Base-by-base conservation (phyloP, 2,797 vertebrate species). In the Anguilla marmorata region DNA sequence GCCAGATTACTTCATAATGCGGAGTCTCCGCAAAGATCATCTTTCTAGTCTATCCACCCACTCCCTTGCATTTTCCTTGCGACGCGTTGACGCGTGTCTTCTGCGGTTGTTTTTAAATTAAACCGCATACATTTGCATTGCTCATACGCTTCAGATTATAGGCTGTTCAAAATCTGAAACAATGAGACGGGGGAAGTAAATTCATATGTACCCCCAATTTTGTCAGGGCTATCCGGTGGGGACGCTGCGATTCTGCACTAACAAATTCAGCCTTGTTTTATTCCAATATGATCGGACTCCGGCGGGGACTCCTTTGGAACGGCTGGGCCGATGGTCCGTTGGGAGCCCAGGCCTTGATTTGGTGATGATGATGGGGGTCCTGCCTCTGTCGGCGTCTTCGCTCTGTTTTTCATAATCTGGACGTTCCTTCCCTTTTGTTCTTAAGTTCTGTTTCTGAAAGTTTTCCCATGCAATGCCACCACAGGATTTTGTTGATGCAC, bases 1-100 rank as follows among this genome's bases (percentile, higher is more conserved):
- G 21, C 79, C 79, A 82, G 89, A 91, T 92, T 91, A 91, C 90
- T 92, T 92, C 93, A 94, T 91, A 90, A 90, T 93, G 89, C 87
- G 66, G 89, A 86, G 86, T 41, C 74, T 87, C 91, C 90, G 89
- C 66, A 50, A 90, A 90, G 91, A 92, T 90, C 90, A 92, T 91
- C 92, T 90, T 88, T 83, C 88, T 90, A 45, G 45, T 50, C 91
- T 60, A n/a, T 83, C 56, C 86, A 50, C 24, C 56, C 79, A 87
- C 60, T 45, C 56, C 33, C 54, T 33, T 76, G 7, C 56, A 41
- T 63, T 60, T 41, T 11, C 30, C 74, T 27, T 37, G 11, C 37
- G 30, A 82, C 79, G 79, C 79, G 21, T n/a, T 45, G 79, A 19
- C 79, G 45, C 2, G 3, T 21, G 6, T 45, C 12, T 45, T 80